Base-by-base conservation (phyloP, 2,113 vertebrate genomes). In the Egretta garzetta region DNA sequence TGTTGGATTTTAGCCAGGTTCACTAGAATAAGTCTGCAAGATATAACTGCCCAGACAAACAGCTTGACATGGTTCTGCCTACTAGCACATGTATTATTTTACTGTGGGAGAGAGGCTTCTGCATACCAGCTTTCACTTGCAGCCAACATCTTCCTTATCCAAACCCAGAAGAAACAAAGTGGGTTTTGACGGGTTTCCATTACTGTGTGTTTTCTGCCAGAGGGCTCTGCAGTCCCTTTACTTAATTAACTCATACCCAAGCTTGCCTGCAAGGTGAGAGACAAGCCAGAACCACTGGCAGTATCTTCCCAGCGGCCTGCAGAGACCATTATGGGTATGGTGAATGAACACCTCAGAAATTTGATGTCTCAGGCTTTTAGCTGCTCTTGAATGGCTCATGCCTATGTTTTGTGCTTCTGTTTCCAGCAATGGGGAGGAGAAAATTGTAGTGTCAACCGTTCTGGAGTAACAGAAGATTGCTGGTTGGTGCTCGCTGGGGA, bases 401-500 rank as follows among this genome's bases (percentile, higher is more conserved):
- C 12, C 16, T 12, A 3, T 26, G 27, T 28, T 45, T 26, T 71
- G 47, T 35, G 56, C 33, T 83, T 50, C 21, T 8, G 4, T 33
- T 63, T 68, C 18, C 27, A 39, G n/a, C 12, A 9, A 23, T 1
- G 18, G 18, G 12, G 49, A 41, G 17, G 7, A 68, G 41, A 58
- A 72, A 45, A 21, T 27, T 11, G 39, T 28, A 26, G 30, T 64
- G 16, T 18, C 19, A 37, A 47, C 32, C 3, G 0, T 56, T 75
- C 47, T 82, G 30, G 12, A 35, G 26, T 43, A 50, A 18, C 10
- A 2, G 19, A 63, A 32, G 19, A 5, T 43, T 58, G 63, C 30
- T 80, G 14, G 20, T 10, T 67, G 41, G 30, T 55, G 55, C 35
- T 64, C 0, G 0, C 32, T 39, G 41, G 23, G 70, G 21, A 50